Evolutionary conservation across 2,888 invertebrate species (phyloP), one percentile per base, ranked within the genome.

Genomic region (Drosophila multiciliata): DNA sequence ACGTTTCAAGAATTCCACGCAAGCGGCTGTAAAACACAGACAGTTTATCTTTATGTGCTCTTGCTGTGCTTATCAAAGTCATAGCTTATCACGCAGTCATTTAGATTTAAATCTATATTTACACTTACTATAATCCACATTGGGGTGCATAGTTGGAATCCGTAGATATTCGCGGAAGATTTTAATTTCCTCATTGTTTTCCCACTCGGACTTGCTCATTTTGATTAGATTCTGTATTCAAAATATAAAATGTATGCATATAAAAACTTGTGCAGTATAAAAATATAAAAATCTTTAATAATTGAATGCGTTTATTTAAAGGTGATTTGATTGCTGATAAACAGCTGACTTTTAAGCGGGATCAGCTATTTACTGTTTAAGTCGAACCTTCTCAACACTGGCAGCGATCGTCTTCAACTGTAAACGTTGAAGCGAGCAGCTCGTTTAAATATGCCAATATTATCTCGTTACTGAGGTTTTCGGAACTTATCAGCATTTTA

Each of bases 81-180:
- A 59, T 71, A 36, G 60, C 74, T 71, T 72, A 75, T 80, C 71
- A 32, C 50, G 11, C 6, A 9, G 42, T 23, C n/a, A 45, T 67
- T 32, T 9, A 40, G 67, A 73, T 73, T 63, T 29, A 35, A 33
- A 5, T n/a, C 3, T 6, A 49, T 45, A 15, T 38, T 35, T 40
- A 50, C 33, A 90, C 93, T 95, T 93, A 98, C 98, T 95, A 92
- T 98, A 98, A 92, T 98, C 95, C 33, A 98, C 94, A 90, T 97
- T 94, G 0, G 98, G 98, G 87, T 98, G 98, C 4, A 98, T 97
- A 54, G 97, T 97, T 12, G 97, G 96, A 88, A 98, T 97, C 85
- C 95, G 94, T 62, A 98, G 94, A 94, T 98, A 98, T 91, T 97
- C 96, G 71, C 96, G 95, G 90, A 98, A 97, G 90, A 96, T 96